These are phyloP conservation scores for Drosophila acutilabella DNA, from an alignment of 2,888 invertebrate species.

Conservation along the genomic window DNA sequence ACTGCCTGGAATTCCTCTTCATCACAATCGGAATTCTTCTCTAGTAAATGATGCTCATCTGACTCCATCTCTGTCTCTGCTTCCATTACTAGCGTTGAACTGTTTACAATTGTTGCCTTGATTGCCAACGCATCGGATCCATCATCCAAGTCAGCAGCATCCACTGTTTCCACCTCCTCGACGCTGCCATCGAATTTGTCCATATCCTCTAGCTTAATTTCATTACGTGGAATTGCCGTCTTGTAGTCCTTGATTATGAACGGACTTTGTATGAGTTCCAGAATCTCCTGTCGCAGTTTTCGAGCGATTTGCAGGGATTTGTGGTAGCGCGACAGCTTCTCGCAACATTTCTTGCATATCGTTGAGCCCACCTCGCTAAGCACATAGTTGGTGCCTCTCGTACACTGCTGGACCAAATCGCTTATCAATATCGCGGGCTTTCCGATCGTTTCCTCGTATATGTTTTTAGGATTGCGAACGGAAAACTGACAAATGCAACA, in stretches of 20 bases:
- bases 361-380: slow-evolving; percentile 53
- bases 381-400: slow-evolving; percentile 56
- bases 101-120: slow-evolving; percentile 21
- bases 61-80: slow-evolving; percentile 27
- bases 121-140: slow-evolving; percentile 12
- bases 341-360: slow-evolving; percentile 71
- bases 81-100: slow-evolving; percentile 13
- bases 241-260: slow-evolving; percentile 57
- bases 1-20: slow-evolving; percentile 60
- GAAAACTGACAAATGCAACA: slow-evolving; percentile 74
- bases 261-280: slow-evolving; percentile 67
- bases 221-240: slow-evolving; percentile 36
- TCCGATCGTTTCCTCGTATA: slow-evolving; percentile 65
- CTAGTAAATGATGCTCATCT: slow-evolving; percentile 34
- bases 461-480: slow-evolving; percentile 66
- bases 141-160: slow-evolving; percentile 29
- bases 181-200: slow-evolving; percentile 45
- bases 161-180: slow-evolving; percentile 39
- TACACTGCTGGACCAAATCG: slow-evolving; percentile 68
- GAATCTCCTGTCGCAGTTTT: slow-evolving; percentile 63
- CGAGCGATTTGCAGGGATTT: slow-evolving; percentile 70
- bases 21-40: slow-evolving; percentile 44
- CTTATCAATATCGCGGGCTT: slow-evolving; percentile 69
- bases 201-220: slow-evolving; percentile 36
- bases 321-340: slow-evolving; percentile 68